Base-by-base conservation (phyloP, 2,797 vertebrate species). In the Notoglanidium macrostoma region DNA sequence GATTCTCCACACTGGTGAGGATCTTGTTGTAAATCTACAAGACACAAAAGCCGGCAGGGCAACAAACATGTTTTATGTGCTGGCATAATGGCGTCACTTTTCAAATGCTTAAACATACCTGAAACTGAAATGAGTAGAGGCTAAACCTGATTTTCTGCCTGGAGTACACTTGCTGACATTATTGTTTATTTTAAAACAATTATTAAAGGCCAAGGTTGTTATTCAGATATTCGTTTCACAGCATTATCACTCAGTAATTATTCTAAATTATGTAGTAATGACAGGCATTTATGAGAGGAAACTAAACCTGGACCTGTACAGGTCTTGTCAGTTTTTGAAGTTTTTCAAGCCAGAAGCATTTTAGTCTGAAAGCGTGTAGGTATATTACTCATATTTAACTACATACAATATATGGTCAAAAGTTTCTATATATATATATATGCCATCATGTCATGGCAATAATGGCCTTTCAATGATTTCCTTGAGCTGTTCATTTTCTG, bases 1-100 rank as follows among this genome's bases (percentile, higher is more conserved):
- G 96, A 11, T 92, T 97, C 91, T 93, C 94, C 17, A 85, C 91
- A 77, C 91, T 89, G 89, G 98, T 99, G 91, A 93, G 95, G 26
- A 35, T 29, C 23, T 72, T 2, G 72, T 35, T 54, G 9, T 21
- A 65, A 19, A 54, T 29, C 44, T 87, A 76, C 35, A 44, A 44
- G 5, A 32, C 59, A 21, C 19, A 26, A 26, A 59, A 83, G 10
- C 15, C 12, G 21, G 32, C 3, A 44, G 12, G 63, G 14, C 15
- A 57, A 5, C 44, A n/a, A 72, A 17, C 8, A n/a, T 19, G 3
- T 21, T 57, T 77, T 78, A n/a, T 57, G 15, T 32, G n/a, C 49
- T 44, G 3, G 44, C 23, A 84, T 3, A 32, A 59, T 57, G 67
- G 35, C 11, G 40, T 80, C 11, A 44, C 1, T 80, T 40, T 1